Evolutionary conservation across 2,888 invertebrate species (phyloP).

Genomic region (Amblyjoppa fuscipennis): DNA sequence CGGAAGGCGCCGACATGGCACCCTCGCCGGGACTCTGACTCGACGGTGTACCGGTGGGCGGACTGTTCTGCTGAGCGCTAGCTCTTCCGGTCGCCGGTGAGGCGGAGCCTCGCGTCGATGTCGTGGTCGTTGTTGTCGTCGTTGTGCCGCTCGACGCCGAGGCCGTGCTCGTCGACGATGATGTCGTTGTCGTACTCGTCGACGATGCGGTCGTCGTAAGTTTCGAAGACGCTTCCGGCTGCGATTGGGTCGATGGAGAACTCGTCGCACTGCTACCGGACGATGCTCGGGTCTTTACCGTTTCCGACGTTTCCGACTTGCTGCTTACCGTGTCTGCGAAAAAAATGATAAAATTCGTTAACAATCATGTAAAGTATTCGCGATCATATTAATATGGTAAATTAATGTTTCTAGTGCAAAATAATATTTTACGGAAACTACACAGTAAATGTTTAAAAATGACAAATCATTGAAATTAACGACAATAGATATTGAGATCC

Average conservation of each 20-base stretch:
- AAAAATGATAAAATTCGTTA: constrained; percentile 48
- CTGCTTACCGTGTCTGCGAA: constrained; percentile 76
- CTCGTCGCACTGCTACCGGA: constrained; percentile 77
- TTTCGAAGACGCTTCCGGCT: constrained; percentile 67
- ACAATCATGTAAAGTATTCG: background rate
- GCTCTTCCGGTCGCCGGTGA: constrained; percentile 63
- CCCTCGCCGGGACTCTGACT: constrained; percentile 71
- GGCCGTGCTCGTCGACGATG: constrained; percentile 64
- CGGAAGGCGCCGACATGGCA: constrained; percentile 84
- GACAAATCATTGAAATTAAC: constrained; percentile 17
- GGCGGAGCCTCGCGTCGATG: constrained; percentile 69
- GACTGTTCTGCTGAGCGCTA: constrained; percentile 43
- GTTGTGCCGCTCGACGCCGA: constrained; percentile 60
- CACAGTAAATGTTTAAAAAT: background rate
- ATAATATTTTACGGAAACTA: constrained; percentile 14
- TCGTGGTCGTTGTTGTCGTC: constrained; percentile 70
- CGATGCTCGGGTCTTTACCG: constrained; percentile 77
- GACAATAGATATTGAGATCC: constrained; percentile 4
- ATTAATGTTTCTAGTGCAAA: background rate
- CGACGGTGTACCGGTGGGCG: constrained; percentile 45
- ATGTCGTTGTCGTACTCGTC: constrained; percentile 80
- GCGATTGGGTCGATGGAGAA: constrained; percentile 71
- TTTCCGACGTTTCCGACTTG: constrained; percentile 77
- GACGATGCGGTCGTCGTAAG: constrained; percentile 72
- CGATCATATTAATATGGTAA: background rate